Evolutionary conservation across 2,797 vertebrate species (phyloP).

Genomic region (Cossypha heuglini): DNA sequence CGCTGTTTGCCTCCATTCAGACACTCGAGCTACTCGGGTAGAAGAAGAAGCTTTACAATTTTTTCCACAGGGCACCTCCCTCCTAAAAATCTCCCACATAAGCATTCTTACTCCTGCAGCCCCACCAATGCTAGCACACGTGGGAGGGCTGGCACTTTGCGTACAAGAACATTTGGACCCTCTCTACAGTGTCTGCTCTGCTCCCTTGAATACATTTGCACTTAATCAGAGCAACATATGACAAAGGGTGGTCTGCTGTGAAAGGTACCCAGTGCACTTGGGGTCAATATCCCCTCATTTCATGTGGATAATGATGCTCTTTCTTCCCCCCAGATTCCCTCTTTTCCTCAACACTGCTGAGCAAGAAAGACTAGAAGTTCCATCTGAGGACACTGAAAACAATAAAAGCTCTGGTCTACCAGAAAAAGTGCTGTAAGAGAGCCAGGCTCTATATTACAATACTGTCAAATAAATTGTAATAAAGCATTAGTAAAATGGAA

Average conservation of each 20-base stretch:
- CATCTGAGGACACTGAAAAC: not conserved
- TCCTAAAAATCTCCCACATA: conserved; percentile 6
- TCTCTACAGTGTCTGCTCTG: not conserved
- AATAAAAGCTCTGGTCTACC: not conserved
- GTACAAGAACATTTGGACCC: not conserved
- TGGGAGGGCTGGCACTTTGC: conserved; percentile 18
- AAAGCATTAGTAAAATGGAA: not conserved
- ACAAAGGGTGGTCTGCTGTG: not conserved
- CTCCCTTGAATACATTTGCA: conserved; percentile 26
- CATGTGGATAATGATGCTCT: not conserved
- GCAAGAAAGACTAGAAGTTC: not conserved
- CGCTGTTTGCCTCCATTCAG: not conserved
- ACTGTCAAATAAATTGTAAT: not conserved
- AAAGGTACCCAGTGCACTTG: not conserved
- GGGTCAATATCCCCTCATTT: not conserved
- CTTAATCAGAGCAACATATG: not conserved
- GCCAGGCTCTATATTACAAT: not conserved
- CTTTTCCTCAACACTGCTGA: conserved; percentile 6
- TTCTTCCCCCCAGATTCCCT: not conserved
- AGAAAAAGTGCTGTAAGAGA: not conserved
- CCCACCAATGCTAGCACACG: not conserved
- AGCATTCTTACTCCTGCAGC: conserved; percentile 6
- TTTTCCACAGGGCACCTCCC: not conserved
- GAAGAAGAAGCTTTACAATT: not conserved
- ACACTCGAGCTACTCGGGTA: not conserved